Base-by-base conservation (phyloP, 92 coral and sea anemone species). In the Epizoanthus stellaris region DNA sequence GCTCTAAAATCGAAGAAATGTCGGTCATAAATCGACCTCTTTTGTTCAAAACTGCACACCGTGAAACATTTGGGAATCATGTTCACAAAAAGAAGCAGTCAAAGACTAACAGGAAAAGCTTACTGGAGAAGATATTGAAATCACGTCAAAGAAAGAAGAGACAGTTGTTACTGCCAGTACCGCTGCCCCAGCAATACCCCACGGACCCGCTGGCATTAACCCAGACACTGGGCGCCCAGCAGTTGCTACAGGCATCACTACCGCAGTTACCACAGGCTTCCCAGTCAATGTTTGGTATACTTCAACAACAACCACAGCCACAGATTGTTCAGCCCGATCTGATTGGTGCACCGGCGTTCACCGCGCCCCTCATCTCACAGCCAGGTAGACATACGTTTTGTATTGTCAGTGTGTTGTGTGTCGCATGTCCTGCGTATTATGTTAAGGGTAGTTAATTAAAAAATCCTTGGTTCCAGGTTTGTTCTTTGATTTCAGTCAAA, bases 281-380 rank as follows among this genome's bases (percentile, higher is more conserved):
- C 60, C 77, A 72, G 77, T 17, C 58, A 9, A 21, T 63, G 60
- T 21, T 79, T 10, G 83, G 83, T 20, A 4, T 63, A 59, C 54
- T 79, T 52, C 56, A 52, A 63, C 72, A 63, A 42, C 83, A 79
- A 42, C 71, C 67, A 45, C 83, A 62, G 60, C 60, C 30, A 59
- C 81, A 76, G 36, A 5, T 63, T 9, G 58, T 79, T 15, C 83
- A 79, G 17, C 72, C 83, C 43, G n/a, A 6, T 49, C 13, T 79
- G 19, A 54, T 17, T 25, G 60, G 49, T 62, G 16, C 72, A 3
- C 58, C 70, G 38, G 60, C 83, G 13, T 79, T 79, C 4, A 13
- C 83, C 9, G 20, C 72, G 65, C 71, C 83, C 45, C 11, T 45
- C 60, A 70, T 63, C 58, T 43, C 83, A 42, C 72, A 62, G 10